phyloP scores from a whole-genome alignment of 2,888 invertebrate genomes.

The Zygaena filipendulae region DNA sequence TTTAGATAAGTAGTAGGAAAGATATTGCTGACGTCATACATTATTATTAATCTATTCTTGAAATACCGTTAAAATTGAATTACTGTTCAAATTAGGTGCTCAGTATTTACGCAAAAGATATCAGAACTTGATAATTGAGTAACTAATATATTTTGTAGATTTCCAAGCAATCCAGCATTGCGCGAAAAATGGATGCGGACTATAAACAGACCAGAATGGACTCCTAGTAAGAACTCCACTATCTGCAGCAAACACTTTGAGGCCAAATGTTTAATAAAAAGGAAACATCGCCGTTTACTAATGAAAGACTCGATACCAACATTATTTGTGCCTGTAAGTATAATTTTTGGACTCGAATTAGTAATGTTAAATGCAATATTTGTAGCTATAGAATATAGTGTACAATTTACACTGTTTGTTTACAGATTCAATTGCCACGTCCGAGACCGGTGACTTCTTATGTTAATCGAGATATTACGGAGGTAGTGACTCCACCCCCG shows the following conservation, averaged over 20 bases:
- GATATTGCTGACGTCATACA: too few relatives aligned
- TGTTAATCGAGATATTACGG: background rate
- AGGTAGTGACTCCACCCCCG: background rate
- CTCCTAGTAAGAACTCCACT: conserved; percentile 5
- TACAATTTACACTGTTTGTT: background rate
- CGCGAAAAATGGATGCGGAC: conserved; percentile 3
- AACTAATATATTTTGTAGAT: conserved; percentile 3
- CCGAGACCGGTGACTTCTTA: background rate
- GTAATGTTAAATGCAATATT: background rate
- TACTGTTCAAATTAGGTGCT: too few relatives aligned
- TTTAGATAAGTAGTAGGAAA: too few relatives aligned
- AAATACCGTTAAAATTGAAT: too few relatives aligned
- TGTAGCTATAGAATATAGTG: background rate
- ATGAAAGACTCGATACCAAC: conserved; percentile 5
- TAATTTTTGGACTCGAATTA: background rate
- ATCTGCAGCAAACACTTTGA: conserved; percentile 6
- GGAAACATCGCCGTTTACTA: conserved; percentile 5
- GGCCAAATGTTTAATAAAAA: conserved; percentile 6
- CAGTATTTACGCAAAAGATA: too few relatives aligned
- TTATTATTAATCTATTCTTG: too few relatives aligned
- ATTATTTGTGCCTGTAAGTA: conserved; percentile 6
- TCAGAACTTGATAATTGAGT: too few relatives aligned
- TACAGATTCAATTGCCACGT: background rate
- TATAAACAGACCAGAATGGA: conserved; percentile 5
- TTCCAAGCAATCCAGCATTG: conserved; percentile 2